Evolutionary conservation across 2,888 invertebrate species (phyloP).

Genomic region (Athripsodes cinereus): DNA sequence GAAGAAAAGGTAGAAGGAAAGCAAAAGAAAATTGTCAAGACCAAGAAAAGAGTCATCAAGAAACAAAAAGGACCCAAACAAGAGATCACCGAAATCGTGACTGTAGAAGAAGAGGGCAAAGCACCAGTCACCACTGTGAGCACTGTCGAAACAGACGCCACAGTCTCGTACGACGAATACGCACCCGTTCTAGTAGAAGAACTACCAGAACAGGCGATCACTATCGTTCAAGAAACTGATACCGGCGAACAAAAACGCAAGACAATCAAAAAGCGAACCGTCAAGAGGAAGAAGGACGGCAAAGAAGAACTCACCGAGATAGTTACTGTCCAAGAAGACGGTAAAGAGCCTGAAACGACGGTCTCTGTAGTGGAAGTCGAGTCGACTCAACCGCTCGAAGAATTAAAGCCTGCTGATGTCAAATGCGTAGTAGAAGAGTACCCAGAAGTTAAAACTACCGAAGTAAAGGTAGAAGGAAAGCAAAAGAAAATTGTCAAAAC

Average conservation of each 20-base stretch:
- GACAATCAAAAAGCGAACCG: conserved; percentile 31
- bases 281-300: conserved; percentile 32
- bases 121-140: conserved; percentile 31
- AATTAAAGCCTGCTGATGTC: conserved; percentile 14
- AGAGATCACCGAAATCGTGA: conserved; percentile 44
- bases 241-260: conserved; percentile 15
- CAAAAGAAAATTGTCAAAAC: conserved; percentile 32
- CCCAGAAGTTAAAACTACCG: conserved; percentile 32
- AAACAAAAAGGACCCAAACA: conserved; percentile 40
- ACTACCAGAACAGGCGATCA: background rate
- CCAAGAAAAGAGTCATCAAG: conserved; percentile 42
- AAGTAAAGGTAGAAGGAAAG: conserved; percentile 8
- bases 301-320: conserved; percentile 32
- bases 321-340: conserved; percentile 30
- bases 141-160: conserved; percentile 31
- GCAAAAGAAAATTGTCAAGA: conserved; percentile 30
- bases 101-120: conserved; percentile 38
- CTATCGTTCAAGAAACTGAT: conserved; percentile 8
- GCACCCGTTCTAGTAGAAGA: conserved; percentile 4
- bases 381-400: conserved; percentile 28
- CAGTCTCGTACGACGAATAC: no score
- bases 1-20: conserved; percentile 31
- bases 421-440: conserved; percentile 18
- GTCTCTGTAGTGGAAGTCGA: conserved; percentile 28
- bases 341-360: conserved; percentile 31